Base-by-base conservation (phyloP, 1,140 invertebrate genomes). In the Megalopta genalis region DNA sequence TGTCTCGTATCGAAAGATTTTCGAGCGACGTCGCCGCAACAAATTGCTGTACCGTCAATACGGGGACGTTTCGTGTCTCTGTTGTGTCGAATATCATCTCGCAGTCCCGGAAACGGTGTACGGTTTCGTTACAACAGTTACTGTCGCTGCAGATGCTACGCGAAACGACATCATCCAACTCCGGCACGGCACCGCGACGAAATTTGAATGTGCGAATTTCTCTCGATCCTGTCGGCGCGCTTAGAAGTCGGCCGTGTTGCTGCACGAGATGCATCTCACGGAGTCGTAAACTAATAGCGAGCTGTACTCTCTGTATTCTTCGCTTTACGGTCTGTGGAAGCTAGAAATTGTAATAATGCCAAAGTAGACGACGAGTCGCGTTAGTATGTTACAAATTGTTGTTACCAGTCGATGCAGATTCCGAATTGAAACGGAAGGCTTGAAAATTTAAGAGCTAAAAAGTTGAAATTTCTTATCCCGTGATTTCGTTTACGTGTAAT, bases 11-110 rank as follows among this genome's bases (percentile, higher is more conserved):
- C 77, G 77, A 60, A 25, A 63, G 71, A 59, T 60, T 63, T 21
- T 23, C 42, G 32, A 64, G 60, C 32, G n/a, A 64, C 16, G 63
- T 62, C 71, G n/a, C 60, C 25, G 70, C n/a, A 27, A 63, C 39
- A 60, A 67, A 79, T 79, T 73, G 77, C 77, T 60, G 12, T 37
- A 69, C 49, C 23, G 25, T 74, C 77, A 39, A 79, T 79, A 73
- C 63, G 42, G 2, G 54, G 54, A 39, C 37, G 59, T n/a, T 27
- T 5, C 42, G 60, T 25, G 23, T 6, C 10, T 9, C 10, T 9
- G 25, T 14, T 23, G 16, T 6, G 2, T 4, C 21, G 25, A 5
- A 59, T 23, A 21, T 52, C 57, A n/a, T 57, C 12, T 21, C 37
- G 54, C 9, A 37, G 39, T 39, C 59, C 42, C 46, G 49, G n/a